Base-by-base conservation (phyloP, 2,888 invertebrate species). In the Oscheius myriophilus region DNA sequence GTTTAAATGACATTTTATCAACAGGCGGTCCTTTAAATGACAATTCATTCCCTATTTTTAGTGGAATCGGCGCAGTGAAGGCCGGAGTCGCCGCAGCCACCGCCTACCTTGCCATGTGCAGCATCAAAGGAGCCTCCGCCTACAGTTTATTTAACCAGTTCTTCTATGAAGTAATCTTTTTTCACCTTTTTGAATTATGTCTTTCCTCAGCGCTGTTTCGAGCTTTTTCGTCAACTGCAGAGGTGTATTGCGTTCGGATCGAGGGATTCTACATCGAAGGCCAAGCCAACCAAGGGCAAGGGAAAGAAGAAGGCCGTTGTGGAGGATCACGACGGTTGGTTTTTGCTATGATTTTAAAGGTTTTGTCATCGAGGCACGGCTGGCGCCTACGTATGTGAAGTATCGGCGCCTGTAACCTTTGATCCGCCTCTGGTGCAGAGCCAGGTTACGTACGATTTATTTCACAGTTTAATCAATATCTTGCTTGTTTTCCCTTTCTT, bases 121-220 rank as follows among this genome's bases (percentile, higher is more conserved):
- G 68, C 14, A 63, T 68, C 23, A 42, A 63, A 45, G 68, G 68
- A n/a, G 53, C 68, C 16, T 26, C 57, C 4, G 68, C 63, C n/a
- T 63, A 68, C 23, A 49, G 54, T 46, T 53, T 68, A 16, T 68
- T 68, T 21, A 62, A 68, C 41, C 62, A 59, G 16, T 62, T 46
- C 25, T 54, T 68, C 21, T 68, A 63, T 25, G 49, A 68, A 23
- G 68, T 68, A 26, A 21, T 39, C 2, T 46, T 26, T 3, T 43
- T 16, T 33, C 11, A 11, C 42, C 39, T 54, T 64, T 21, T 64
- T 23, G 9, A 62, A 26, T 63, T 23, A 41, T 58, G 9, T 33
- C 9, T 62, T 3, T 49, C 16, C 39, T 45, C 33, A 67, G 61
- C 18, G 45, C n/a, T 67, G 59, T 42, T 61, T 67, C 18, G 67